These are phyloP conservation scores for Drosophila quadrilineata DNA, from an alignment of 1,140 invertebrate species.

Conservation along the genomic window DNA sequence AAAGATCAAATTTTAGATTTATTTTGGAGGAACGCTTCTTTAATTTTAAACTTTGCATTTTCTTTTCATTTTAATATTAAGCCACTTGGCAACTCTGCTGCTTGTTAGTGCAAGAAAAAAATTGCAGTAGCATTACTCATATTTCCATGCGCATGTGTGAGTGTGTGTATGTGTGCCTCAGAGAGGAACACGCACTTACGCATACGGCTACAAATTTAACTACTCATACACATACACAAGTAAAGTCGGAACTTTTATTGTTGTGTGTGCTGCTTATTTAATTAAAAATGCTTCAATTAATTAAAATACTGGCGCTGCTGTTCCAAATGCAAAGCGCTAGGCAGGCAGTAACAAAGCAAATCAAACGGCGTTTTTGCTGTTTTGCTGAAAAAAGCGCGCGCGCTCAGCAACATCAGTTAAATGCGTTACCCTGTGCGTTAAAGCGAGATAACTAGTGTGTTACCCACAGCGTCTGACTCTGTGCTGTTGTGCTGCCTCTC, in stretches of 20 bases:
- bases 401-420: slow-evolving; percentile 35
- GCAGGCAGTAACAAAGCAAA: no score
- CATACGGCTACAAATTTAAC: slow-evolving; percentile 26
- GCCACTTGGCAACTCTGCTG: slow-evolving; percentile 67
- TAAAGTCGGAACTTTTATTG: slow-evolving; percentile 38
- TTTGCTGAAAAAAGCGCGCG: slow-evolving; percentile 59
- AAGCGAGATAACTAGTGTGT: slow-evolving; percentile 69
- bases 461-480: slow-evolving; percentile 16
- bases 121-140: slow-evolving; percentile 71
- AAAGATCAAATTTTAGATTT: background rate
- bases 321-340: slow-evolving; percentile 42
- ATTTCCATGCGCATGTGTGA: slow-evolving; percentile 59
- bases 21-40: no score
- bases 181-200: slow-evolving; percentile 34
- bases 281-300: slow-evolving; percentile 72
- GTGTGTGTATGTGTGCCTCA: slow-evolving; percentile 31
- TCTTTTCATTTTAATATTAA: slow-evolving; percentile 28
- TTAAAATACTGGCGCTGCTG: slow-evolving; percentile 47
- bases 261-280: slow-evolving; percentile 51
- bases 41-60: no score
- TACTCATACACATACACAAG: slow-evolving; percentile 33
- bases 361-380: slow-evolving; percentile 16
- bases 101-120: slow-evolving; percentile 43
- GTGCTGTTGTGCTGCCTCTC: no score
- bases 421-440: slow-evolving; percentile 46